Conservation (phyloP, 2,888 invertebrate species). For the Orgyia antiqua region DNA sequence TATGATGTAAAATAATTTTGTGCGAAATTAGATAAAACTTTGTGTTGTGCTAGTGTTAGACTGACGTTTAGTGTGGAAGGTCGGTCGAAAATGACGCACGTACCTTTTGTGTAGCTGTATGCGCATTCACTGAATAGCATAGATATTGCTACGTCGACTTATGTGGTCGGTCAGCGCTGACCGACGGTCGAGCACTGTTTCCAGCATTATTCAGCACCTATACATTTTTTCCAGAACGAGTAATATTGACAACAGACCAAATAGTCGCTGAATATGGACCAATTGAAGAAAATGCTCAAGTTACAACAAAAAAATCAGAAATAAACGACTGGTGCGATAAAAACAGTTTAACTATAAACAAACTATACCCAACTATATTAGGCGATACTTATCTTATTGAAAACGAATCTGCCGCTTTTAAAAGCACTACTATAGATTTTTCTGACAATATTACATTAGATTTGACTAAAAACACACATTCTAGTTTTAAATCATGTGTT, state of each 20-base stretch:
- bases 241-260: constrained; percentile 79
- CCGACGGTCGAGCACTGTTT: no score
- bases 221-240: constrained; percentile 75
- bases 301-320: constrained; percentile 50
- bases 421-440: constrained; percentile 30
- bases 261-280: constrained; percentile 79
- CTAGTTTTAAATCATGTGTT: constrained; percentile 54
- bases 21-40: no score
- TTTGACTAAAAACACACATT: constrained; percentile 37
- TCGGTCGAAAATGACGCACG: no score
- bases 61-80: no score
- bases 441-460: constrained; percentile 43
- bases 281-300: constrained; percentile 39
- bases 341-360: constrained; percentile 57
- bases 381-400: constrained; percentile 57
- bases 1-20: no score
- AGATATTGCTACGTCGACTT: no score
- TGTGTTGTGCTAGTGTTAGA: no score
- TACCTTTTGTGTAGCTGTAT: no score
- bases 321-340: constrained; percentile 68
- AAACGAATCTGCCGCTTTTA: constrained; percentile 47
- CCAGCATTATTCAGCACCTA: no score
- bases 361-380: constrained; percentile 64
- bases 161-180: no score
- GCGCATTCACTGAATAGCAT: no score